Percentiles rank a stretch among this genome's conserved stretches.
Conservation (phyloP, 1,140 invertebrate genomes). For the Eciton burchellii region DNA sequence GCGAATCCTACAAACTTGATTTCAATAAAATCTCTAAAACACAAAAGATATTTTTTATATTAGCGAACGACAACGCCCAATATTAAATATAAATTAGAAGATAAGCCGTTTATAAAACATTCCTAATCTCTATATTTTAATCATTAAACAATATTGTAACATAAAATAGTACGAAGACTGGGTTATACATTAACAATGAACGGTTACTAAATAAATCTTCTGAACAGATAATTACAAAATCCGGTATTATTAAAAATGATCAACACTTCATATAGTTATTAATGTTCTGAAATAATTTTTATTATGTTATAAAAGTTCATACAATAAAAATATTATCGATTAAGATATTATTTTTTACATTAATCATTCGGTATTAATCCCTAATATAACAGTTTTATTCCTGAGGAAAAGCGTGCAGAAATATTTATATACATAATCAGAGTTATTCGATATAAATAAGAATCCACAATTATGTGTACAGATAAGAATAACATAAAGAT, state of each 20-base stretch:
- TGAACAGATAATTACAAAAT: neutral
- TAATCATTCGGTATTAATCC: neutral
- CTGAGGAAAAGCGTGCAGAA: neutral
- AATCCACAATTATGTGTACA: slow-evolving; percentile 1
- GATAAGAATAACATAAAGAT: neutral
- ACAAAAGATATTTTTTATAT: neutral
- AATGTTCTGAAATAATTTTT: slow-evolving; percentile 9
- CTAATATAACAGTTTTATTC: slow-evolving; percentile 8
- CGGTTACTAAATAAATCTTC: slow-evolving; percentile 5
- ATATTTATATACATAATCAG: slow-evolving; percentile 1
- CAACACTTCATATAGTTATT: neutral
- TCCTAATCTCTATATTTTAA: slow-evolving; percentile 32
- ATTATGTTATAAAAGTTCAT: slow-evolving; percentile 16
- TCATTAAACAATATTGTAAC: slow-evolving; percentile 11
- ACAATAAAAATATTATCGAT: slow-evolving; percentile 4
- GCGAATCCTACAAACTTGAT: slow-evolving; percentile 3
- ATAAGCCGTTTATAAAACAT: slow-evolving; percentile 29
- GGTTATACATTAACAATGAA: slow-evolving; percentile 6
- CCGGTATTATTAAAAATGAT: neutral
- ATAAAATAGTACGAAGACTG: neutral
- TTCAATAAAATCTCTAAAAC: neutral
- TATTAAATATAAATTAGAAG: slow-evolving; percentile 32
- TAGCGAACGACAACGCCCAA: neutral
- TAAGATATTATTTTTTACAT: neutral
- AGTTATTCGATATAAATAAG: neutral